Conservation (phyloP, 2,888 invertebrate species). For the Amorpha juglandis region DNA sequence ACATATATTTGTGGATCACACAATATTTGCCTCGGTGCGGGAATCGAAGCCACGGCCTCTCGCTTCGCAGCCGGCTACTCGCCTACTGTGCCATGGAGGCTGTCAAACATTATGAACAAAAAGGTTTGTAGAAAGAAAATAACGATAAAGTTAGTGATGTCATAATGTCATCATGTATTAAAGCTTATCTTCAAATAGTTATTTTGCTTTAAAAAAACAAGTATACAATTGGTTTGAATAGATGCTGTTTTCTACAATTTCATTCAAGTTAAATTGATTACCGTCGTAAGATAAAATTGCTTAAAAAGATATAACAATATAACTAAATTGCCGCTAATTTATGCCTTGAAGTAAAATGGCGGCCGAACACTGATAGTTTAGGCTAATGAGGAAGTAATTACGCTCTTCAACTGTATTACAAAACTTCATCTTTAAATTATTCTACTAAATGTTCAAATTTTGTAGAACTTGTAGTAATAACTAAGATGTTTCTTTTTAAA, state of each 20-base stretch:
- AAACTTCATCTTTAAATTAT: conserved; percentile 33
- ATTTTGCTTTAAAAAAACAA: not conserved
- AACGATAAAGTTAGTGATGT: too few species aligned
- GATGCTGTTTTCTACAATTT: not conserved
- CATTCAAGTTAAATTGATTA: not conserved
- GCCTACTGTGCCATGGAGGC: too few species aligned
- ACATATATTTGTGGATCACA: too few species aligned
- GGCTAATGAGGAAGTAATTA: conserved; percentile 77
- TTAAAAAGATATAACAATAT: conserved; percentile 20
- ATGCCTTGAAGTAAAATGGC: conserved; percentile 13
- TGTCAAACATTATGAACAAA: too few species aligned
- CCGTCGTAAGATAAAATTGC: conserved; percentile 6
- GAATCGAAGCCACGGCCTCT: too few species aligned
- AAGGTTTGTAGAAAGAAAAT: too few species aligned
- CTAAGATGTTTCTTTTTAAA: not conserved
- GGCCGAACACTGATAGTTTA: conserved; percentile 64
- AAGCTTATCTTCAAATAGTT: too few species aligned
- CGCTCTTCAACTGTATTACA: conserved; percentile 64
- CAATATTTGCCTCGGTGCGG: too few species aligned
- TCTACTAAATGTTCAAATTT: conserved; percentile 11
- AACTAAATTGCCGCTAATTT: conserved; percentile 9
- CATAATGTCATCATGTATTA: too few species aligned
- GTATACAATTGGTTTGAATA: too few species aligned
- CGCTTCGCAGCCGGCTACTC: too few species aligned
- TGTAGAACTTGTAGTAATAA: not conserved